Base-by-base conservation (phyloP, 2,113 vertebrate species). In the Hemibagrus wyckioides region DNA sequence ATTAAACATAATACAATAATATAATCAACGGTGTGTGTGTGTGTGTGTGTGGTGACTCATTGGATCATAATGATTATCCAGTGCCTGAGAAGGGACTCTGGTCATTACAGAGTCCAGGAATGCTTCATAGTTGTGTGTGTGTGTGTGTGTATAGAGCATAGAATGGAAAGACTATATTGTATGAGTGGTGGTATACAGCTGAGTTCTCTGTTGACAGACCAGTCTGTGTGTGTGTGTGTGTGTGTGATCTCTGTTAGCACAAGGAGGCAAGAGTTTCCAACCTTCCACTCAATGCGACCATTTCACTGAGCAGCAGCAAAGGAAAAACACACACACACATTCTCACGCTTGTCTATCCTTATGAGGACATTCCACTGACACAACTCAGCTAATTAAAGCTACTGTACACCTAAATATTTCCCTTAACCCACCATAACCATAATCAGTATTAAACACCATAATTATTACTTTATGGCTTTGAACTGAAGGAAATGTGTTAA, bases 241-340 rank as follows among this genome's bases (percentile, higher is more conserved):
- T 41, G 39, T 44, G 71, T 44, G 28, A 33, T 36, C 28, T 77
- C 69, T 63, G 41, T 86, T 52, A 80, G n/a, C 56, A 28, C n/a
- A 54, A 8, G 36, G 52, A 75, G 67, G 23, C 52, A 50, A 39
- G 25, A 85, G 71, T 44, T 56, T 85, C 84, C 71, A 57, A 59
- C 57, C 59, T 86, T 80, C 52, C 73, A 85, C 41, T 79, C 85
- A 86, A 75, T 30, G 8, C 10, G 11, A 80, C 75, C 85, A 44
- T 56, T 63, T 77, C 41, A 85, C 73, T 61, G 73, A 41, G 65
- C 57, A 54, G 85, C 25, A 54, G 44, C 75, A 80, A 61, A 67
- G 84, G n/a, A 85, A 67, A 86, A 48, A 85, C 71, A 86, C 76
- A 86, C 84, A 85, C 57, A n/a, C n/a, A 79, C n/a, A 23, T 21